These are phyloP conservation scores for Xanthia icteritia DNA, from an alignment of 2,888 invertebrate genomes.

Conservation along the genomic window DNA sequence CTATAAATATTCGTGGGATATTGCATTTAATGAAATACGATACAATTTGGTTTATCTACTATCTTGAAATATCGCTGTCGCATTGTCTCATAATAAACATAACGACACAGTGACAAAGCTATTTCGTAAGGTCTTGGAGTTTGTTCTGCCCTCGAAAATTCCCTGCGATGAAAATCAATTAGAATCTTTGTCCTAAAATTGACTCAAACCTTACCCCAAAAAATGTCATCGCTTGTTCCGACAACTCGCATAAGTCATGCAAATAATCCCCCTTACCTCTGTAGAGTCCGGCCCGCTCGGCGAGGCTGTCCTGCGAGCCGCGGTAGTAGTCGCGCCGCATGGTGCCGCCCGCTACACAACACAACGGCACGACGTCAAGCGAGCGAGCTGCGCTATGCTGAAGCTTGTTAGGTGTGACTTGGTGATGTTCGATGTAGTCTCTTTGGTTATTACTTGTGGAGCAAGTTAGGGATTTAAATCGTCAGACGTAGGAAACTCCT, in stretches of 20 bases:
- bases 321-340: conserved; percentile 97
- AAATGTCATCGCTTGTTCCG: no score
- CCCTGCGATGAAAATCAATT: no score
- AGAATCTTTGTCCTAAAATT: no score
- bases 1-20: no score
- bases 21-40: background rate
- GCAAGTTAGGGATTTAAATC: background rate
- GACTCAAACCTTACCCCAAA: no score
- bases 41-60: background rate
- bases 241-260: no score
- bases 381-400: conserved; percentile 39
- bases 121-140: no score
- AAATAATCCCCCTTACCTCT: conserved; percentile 90
- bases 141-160: no score
- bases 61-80: background rate
- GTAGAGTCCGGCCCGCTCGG: conserved; percentile 93
- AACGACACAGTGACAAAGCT: no score
- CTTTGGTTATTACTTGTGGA: background rate
- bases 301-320: conserved; percentile 97
- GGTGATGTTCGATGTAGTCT: conserved; percentile 37
- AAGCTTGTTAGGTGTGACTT: background rate
- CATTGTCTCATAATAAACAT: background rate
- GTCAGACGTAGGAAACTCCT: no score
- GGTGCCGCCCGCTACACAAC: conserved; percentile 81
- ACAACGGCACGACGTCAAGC: conserved; percentile 65